phyloP scores from a whole-genome alignment of 2,888 invertebrate genomes.

The Cybosia mesomella region DNA sequence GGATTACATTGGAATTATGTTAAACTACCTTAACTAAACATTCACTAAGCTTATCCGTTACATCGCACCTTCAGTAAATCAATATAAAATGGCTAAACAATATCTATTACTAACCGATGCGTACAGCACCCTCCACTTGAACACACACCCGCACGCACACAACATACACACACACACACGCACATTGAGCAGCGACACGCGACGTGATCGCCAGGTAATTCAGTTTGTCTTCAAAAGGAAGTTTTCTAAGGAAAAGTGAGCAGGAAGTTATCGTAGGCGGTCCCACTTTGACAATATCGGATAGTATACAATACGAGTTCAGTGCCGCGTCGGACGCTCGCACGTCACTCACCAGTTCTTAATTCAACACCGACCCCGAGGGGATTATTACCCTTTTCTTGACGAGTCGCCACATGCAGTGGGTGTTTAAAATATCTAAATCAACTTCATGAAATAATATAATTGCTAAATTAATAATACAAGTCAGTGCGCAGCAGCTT shows the following conservation, averaged over 20 bases:
- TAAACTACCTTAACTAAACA: conserved; percentile 54
- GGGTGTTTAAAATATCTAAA: neutral
- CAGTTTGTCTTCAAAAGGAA: conserved; percentile 48
- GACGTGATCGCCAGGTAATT: conserved; percentile 46
- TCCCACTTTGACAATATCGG: conserved; percentile 40
- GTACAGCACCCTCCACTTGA: conserved; percentile 33
- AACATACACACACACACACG: conserved; percentile 45
- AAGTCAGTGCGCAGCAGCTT: neutral
- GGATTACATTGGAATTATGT: conserved; percentile 57
- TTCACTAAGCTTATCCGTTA: conserved; percentile 49
- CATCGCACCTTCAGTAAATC: conserved; percentile 40
- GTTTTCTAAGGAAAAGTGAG: conserved; percentile 67
- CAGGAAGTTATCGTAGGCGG: conserved; percentile 45
- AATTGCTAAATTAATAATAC: neutral
- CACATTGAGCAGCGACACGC: conserved; percentile 50
- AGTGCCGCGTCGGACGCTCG: conserved; percentile 7
- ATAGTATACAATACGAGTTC: conserved; percentile 1
- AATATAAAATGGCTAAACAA: conserved; percentile 43
- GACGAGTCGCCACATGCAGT: neutral
- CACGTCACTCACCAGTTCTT: neutral
- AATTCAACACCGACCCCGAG: neutral
- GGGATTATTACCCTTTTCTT: too few relatives aligned
- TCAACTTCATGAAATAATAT: neutral
- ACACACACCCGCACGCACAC: conserved; percentile 46
- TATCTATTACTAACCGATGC: conserved; percentile 25